Base-by-base conservation (phyloP, 2,797 vertebrate genomes). In the Neosalanx taihuensis region DNA sequence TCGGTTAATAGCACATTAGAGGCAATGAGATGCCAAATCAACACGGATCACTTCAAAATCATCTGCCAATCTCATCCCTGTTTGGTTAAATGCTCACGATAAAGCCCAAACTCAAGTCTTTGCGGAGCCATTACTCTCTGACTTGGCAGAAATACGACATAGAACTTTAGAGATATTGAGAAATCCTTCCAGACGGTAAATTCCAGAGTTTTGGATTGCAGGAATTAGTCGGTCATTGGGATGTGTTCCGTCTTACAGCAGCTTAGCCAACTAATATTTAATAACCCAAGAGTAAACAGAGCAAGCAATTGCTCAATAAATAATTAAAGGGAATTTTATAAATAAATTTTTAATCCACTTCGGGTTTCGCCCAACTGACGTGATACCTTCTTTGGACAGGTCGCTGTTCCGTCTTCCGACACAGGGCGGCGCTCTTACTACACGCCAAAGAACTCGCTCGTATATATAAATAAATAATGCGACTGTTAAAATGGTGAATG, bases 291-390 rank as follows among this genome's bases (percentile, higher is more conserved):
- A 88, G 86, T 91, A 91, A 91, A 90, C 86, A 90, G 83, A 82
- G 81, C 18, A 73, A 88, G 87, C 85, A 89, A 90, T 85, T 88
- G 84, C 86, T 88, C 78, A 72, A 86, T 91, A 89, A 91, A 92
- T 91, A 88, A 92, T 92, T 91, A 87, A 91, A 86, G 76, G 59
- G 81, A 87, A 91, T 86, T 90, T 81, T 90, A 91, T 92, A 86
- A 91, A 90, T 90, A 86, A 89, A 87, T 88, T 87, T 57, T 56
- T 57, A 29, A 65, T 67, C 30, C 66, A n/a, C 77, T 76, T 76
- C 85, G 81, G 68, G 57, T 37, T 82, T 89, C 87, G 79, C 86
- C 5, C 33, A 87, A 88, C 86, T 88, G 86, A 86, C 69, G 78
- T 74, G 77, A 85, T 85, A 79, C 83, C 78, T 60, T 69, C 78